Percentiles rank a stretch among this genome's conserved stretches.
phyloP scores from a whole-genome alignment of 2,797 vertebrate genomes.

The Micromesistius poutassou region DNA sequence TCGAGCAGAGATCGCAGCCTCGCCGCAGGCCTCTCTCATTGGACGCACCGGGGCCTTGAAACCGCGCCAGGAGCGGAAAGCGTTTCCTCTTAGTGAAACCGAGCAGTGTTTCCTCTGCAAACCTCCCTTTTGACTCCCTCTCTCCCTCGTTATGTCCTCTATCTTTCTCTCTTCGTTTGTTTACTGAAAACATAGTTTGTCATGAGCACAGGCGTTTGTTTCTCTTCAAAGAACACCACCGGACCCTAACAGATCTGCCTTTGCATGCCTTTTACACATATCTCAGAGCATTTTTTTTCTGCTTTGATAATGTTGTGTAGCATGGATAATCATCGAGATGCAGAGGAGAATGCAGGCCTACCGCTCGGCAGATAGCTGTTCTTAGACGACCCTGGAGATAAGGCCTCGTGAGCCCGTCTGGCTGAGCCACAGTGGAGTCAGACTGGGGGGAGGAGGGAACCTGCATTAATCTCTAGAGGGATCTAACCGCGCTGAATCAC shows the following conservation, averaged over 20 bases:
- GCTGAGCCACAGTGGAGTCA: neutral
- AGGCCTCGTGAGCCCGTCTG: neutral
- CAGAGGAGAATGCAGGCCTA: neutral
- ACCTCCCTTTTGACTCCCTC: neutral
- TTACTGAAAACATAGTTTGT: conserved; percentile 6
- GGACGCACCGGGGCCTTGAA: conserved; percentile 54
- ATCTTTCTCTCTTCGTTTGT: neutral
- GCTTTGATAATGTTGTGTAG: neutral
- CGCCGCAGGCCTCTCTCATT: conserved; percentile 67
- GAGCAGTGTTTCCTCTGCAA: neutral
- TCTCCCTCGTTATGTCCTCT: conserved; percentile 1
- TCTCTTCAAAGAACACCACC: too few species aligned
- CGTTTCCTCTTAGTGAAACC: neutral
- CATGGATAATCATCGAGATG: neutral
- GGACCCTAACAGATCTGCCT: too few species aligned
- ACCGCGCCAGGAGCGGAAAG: conserved; percentile 42
- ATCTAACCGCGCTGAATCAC: neutral
- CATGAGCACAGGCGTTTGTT: too few species aligned
- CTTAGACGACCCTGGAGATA: neutral
- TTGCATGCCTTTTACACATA: too few species aligned
- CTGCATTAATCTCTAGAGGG: neutral
- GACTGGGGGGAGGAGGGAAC: neutral
- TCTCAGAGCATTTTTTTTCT: too few species aligned
- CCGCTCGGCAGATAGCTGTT: neutral
- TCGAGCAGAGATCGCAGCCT: conserved; percentile 63